Evolutionary conservation across 2,113 vertebrate species (phyloP).

Genomic region (Myotis yumanensis): DNA sequence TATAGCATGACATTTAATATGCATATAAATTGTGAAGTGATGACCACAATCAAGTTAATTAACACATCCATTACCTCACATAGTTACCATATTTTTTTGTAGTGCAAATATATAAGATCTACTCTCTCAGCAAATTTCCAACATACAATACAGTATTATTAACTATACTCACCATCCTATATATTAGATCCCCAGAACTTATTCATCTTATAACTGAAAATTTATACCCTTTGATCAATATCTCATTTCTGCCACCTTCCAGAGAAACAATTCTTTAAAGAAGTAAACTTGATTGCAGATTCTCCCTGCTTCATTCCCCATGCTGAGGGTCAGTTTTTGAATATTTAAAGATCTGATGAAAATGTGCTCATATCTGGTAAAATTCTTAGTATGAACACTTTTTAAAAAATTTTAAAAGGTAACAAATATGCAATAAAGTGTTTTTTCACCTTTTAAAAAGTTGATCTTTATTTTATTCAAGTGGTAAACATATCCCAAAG

Average conservation of each 20-base stretch:
- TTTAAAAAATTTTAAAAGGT: neutral
- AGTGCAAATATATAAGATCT: neutral
- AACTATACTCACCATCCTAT: neutral
- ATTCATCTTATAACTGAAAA: neutral
- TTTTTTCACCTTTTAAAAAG: constrained; percentile 65
- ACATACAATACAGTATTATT: neutral
- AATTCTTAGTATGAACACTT: neutral
- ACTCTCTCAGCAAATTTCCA: neutral
- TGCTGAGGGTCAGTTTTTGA: neutral
- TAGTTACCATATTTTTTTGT: neutral
- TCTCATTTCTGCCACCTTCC: neutral
- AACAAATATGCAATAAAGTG: constrained; percentile 47
- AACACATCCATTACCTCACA: neutral
- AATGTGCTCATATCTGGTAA: constrained; percentile 29
- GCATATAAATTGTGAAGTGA: neutral
- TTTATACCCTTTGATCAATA: neutral
- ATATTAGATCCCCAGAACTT: neutral
- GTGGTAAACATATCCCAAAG: constrained; percentile 49
- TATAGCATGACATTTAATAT: neutral
- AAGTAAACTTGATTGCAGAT: neutral
- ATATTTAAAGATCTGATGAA: constrained; percentile 49
- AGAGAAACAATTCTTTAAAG: neutral
- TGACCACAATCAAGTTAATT: neutral
- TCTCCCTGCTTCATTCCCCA: neutral
- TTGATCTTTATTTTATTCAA: constrained; percentile 57